Conservation (phyloP, 1,140 invertebrate species). For the Anastatus disparis region DNA sequence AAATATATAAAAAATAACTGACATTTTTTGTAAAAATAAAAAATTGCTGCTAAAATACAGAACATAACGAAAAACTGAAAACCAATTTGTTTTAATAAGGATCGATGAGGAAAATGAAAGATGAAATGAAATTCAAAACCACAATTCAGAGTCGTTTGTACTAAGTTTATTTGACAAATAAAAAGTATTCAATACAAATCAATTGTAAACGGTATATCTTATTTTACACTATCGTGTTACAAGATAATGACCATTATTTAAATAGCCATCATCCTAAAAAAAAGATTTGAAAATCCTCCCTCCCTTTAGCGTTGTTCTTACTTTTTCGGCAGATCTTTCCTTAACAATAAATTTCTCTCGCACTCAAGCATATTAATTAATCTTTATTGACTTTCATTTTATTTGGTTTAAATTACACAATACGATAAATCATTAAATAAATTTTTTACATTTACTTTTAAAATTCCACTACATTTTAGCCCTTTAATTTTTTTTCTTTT, state of each 20-base stretch:
- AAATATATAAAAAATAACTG: no score
- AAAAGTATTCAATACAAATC: conserved; percentile 62
- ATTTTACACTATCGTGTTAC: conserved; percentile 55
- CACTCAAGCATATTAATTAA: conserved; percentile 31
- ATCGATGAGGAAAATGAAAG: no score
- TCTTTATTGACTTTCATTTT: conserved; percentile 21
- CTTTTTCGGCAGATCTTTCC: conserved; percentile 32
- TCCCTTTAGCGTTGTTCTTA: conserved; percentile 39
- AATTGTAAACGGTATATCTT: conserved; percentile 62
- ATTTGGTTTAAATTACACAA: conserved; percentile 20
- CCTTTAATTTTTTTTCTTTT: conserved; percentile 9
- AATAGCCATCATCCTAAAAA: conserved; percentile 40
- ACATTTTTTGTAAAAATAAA: no score
- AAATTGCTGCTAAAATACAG: no score
- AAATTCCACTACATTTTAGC: no score
- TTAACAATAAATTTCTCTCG: conserved; percentile 22
- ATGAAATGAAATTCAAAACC: no score
- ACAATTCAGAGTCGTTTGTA: conserved; percentile 52
- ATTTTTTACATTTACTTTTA: neutral
- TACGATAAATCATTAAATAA: conserved; percentile 19
- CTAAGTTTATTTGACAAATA: conserved; percentile 65
- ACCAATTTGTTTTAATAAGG: no score
- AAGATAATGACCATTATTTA: conserved; percentile 46
- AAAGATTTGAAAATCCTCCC: conserved; percentile 41
- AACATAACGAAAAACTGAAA: no score